These are phyloP conservation scores for Hesperia comma DNA, from an alignment of 2,888 invertebrate species.

Conservation along the genomic window DNA sequence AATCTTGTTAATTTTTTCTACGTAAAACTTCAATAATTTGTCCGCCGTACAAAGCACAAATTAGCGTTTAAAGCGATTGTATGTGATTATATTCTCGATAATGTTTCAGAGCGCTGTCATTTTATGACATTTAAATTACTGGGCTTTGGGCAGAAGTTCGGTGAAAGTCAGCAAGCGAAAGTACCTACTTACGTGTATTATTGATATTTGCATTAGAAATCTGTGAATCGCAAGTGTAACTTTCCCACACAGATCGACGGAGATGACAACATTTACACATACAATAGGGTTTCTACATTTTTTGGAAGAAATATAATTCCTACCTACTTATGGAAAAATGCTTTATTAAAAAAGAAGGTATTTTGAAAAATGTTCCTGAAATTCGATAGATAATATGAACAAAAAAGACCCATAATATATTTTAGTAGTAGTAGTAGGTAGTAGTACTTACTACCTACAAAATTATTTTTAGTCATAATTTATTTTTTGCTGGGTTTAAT, in stretches of 20 bases:
- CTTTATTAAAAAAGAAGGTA: no score
- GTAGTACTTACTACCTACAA: no score
- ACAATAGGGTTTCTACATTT: constrained; percentile 12
- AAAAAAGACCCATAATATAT: no score
- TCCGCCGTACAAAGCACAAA: constrained; percentile 8
- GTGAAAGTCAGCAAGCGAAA: constrained; percentile 71
- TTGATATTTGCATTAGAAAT: constrained; percentile 80
- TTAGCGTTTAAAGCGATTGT: constrained; percentile 34
- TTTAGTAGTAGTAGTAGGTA: no score
- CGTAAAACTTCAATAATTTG: neutral
- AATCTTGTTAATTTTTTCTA: neutral
- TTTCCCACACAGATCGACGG: constrained; percentile 66
- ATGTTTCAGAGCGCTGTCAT: constrained; percentile 15
- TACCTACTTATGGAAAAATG: no score
- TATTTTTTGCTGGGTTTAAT: no score
- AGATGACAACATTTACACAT: constrained; percentile 48
- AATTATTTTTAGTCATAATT: no score
- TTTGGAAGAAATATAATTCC: no score
- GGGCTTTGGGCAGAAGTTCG: constrained; percentile 43
- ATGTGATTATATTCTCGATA: constrained; percentile 18
- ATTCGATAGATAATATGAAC: no score
- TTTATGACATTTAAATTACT: constrained; percentile 17
- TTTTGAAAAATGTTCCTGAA: no score
- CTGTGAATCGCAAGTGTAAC: constrained; percentile 68
- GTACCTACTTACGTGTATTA: constrained; percentile 64